Conservation (phyloP, 2,888 invertebrate genomes). For the Linnaemya tessellans region DNA sequence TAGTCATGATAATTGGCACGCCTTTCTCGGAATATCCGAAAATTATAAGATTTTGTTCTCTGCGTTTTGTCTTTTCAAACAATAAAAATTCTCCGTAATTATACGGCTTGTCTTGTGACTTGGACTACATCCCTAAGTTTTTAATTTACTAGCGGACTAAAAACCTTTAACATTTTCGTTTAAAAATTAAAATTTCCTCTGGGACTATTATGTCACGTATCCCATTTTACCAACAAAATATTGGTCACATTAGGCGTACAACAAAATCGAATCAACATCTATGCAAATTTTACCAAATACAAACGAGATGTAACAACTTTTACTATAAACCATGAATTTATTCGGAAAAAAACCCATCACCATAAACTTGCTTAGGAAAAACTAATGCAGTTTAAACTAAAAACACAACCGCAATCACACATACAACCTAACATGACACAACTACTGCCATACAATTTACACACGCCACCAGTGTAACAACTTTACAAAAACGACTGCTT, state of each 20-base stretch:
- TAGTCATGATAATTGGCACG: no score
- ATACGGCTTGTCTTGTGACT: no score
- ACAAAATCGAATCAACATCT: background rate
- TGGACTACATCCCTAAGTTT: no score
- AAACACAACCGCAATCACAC: slow-evolving; percentile 42
- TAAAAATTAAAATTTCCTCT: no score
- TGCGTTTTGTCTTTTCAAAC: no score
- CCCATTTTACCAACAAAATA: no score
- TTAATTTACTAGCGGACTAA: no score
- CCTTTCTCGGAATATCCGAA: no score
- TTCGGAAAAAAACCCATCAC: slow-evolving; percentile 45
- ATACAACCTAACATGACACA: background rate
- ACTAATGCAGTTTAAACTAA: slow-evolving; percentile 61
- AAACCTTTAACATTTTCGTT: no score
- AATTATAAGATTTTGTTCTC: no score
- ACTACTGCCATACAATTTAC: background rate
- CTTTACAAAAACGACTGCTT: slow-evolving; percentile 16
- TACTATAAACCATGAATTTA: slow-evolving; percentile 48
- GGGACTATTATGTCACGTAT: no score
- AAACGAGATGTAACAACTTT: slow-evolving; percentile 38
- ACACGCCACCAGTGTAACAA: slow-evolving; percentile 13
- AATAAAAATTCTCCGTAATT: no score
- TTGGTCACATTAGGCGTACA: slow-evolving; percentile 12
- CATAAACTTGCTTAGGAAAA: slow-evolving; percentile 59
- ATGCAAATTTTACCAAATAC: slow-evolving; percentile 4